Conservation (phyloP, 1,140 invertebrate genomes). For the Riptortus pedestris region DNA sequence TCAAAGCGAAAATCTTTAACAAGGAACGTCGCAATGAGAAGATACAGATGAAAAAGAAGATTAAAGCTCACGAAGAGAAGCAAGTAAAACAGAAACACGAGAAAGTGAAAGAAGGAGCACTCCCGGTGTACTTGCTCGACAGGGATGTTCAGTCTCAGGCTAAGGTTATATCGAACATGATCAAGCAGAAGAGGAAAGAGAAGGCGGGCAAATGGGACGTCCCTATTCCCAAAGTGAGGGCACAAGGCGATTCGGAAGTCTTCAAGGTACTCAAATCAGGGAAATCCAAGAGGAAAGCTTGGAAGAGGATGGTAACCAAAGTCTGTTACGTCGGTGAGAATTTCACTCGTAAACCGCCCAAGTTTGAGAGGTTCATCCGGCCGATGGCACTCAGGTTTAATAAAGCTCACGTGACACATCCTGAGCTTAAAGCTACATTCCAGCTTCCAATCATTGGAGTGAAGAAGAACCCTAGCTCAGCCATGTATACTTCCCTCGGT, state of each 20-base stretch:
- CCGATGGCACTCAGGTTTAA: conserved; percentile 96
- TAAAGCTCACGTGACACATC: conserved; percentile 97
- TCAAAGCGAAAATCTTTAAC: conserved; percentile 97
- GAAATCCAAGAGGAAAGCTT: conserved; percentile 90
- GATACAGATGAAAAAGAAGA: conserved; percentile 98
- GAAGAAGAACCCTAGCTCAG: conserved; percentile 96
- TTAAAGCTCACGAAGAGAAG: conserved; percentile 84
- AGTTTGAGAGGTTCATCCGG: conserved; percentile 97
- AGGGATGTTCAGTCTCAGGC: conserved; percentile 87
- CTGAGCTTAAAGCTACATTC: conserved; percentile 98
- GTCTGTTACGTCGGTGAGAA: conserved; percentile 95
- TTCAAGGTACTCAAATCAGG: conserved; percentile 85
- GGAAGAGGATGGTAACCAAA: conserved; percentile 99
- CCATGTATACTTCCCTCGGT: conserved; percentile 92
- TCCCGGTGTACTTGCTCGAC: conserved; percentile 94
- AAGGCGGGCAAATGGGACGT: conserved; percentile 99
- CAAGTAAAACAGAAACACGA: conserved; percentile 58
- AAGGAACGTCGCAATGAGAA: conserved; percentile 95
- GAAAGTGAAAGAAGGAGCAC: conserved; percentile 74
- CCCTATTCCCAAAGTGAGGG: conserved; percentile 94
- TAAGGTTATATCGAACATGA: conserved; percentile 97
- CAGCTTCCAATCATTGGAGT: conserved; percentile 96
- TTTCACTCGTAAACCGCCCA: conserved; percentile 97
- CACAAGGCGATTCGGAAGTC: conserved; percentile 95
- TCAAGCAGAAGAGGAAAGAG: conserved; percentile 99